Conservation (phyloP, 2,888 invertebrate species). For the Gerosis bhagava region DNA sequence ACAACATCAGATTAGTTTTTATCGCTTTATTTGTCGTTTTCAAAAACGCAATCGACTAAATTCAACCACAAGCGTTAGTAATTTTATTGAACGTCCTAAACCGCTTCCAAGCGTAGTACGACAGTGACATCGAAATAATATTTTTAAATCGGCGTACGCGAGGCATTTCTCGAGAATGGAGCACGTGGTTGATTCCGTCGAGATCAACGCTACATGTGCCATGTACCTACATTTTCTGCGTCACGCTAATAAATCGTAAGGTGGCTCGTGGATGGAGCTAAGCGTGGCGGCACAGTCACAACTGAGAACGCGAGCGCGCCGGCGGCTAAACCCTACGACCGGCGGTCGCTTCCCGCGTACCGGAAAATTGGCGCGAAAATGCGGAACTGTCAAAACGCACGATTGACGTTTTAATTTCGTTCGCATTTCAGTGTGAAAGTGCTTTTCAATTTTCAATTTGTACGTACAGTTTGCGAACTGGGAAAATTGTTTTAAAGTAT, state of each 20-base stretch:
- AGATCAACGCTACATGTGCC: slow-evolving; percentile 33
- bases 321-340: slow-evolving; percentile 51
- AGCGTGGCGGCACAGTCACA: slow-evolving; percentile 57
- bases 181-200: slow-evolving; percentile 49
- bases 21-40: too few species aligned
- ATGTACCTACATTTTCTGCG: slow-evolving; percentile 61
- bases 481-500: too few species aligned
- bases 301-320: slow-evolving; percentile 61
- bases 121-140: too few species aligned
- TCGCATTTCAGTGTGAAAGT: too few species aligned
- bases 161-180: slow-evolving; percentile 34
- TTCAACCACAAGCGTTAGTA: too few species aligned
- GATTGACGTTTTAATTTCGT: slow-evolving; percentile 49
- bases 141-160: slow-evolving; percentile 22
- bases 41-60: too few species aligned
- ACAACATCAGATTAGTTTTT: too few species aligned
- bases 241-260: slow-evolving; percentile 72
- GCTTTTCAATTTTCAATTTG: too few species aligned
- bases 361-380: slow-evolving; percentile 80
- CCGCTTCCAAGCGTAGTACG: too few species aligned
- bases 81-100: too few species aligned
- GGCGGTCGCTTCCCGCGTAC: slow-evolving; percentile 40
- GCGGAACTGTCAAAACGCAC: slow-evolving; percentile 61
- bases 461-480: too few species aligned
- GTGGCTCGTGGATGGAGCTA: slow-evolving; percentile 64